Base-by-base conservation (phyloP, 2,797 vertebrate genomes). In the Thaleichthys pacificus region DNA sequence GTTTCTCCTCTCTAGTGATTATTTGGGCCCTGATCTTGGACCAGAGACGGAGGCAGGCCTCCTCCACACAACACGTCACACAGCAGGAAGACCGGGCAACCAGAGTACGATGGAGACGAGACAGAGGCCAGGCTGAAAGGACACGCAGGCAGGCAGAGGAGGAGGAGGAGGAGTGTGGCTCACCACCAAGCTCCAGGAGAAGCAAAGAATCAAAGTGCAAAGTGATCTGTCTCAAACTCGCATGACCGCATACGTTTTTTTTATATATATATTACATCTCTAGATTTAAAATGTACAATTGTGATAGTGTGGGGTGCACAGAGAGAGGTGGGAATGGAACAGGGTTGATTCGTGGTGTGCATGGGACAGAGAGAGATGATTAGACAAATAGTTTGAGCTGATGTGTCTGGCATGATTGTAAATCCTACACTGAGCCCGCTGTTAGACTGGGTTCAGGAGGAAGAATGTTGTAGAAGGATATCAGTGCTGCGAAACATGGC, bases 171-270 rank as follows among this genome's bases (percentile, higher is more conserved):
- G 75, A 85, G 85, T 75, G 77, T 47, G 69, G 72, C 79, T 71
- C 8, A 77, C 66, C 74, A 71, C 75, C 42, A 77, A 81, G 85
- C 82, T 87, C 87, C 77, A 84, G 82, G 82, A 89, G 78, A 89
- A 77, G 80, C 85, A 82, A 81, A 84, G 81, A 88, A 87, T 84
- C 83, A 89, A 92, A 93, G 92, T 93, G 91, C 91, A 92, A 93
- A 91, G 89, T 90, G 87, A 80, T 89, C 80, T 22, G 82, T 78
- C 61, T 84, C 76, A 71, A 84, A 81, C 81, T 80, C 76, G 32
- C 32, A 12, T 47, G 3, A 14, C 42, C 12, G 42, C 86, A 84
- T 73, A 85, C 76, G 77, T 68, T 80, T 72, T 75, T 49, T 68
- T 67, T 64, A 1, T 24, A 24, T 76, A 51, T 79, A 71, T 76